Evolutionary conservation across 1,140 invertebrate genomes (phyloP).

Genomic region (Drosophila tani): DNA sequence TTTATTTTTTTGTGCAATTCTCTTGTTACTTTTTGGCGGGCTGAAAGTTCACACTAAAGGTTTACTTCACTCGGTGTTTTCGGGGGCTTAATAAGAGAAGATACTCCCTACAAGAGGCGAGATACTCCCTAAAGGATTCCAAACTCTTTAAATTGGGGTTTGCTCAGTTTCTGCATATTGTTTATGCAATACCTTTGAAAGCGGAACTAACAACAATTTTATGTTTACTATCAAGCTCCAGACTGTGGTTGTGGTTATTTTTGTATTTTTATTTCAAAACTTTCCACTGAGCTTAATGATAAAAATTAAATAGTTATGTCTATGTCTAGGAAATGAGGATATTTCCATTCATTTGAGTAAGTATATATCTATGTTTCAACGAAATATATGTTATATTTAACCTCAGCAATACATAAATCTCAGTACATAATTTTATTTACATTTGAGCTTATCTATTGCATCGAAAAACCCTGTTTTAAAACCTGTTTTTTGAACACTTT

Average conservation of each 20-base stretch:
- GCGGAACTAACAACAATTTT: constrained; percentile 7
- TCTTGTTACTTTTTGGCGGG: constrained; percentile 14
- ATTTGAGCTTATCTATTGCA: not conserved
- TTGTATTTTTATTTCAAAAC: not conserved
- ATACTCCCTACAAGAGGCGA: not conserved
- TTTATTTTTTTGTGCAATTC: constrained; percentile 40
- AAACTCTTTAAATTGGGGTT: not conserved
- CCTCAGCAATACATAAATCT: too few relatives aligned
- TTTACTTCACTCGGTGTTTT: constrained; percentile 14
- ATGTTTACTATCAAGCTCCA: constrained; percentile 1
- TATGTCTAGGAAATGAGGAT: not conserved
- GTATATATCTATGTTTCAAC: not conserved
- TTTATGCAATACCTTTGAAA: constrained; percentile 1
- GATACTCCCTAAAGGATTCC: not conserved
- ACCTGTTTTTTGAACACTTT: not conserved
- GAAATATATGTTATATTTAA: not conserved
- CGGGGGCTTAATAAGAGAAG: not conserved
- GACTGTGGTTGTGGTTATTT: constrained; percentile 10
- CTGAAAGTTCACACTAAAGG: constrained; percentile 36
- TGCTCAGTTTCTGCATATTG: too few relatives aligned
- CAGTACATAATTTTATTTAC: not conserved
- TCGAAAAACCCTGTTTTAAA: not conserved
- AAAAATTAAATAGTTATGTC: not conserved
- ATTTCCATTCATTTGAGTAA: not conserved
- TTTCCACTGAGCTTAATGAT: constrained; percentile 1